These are phyloP conservation scores for Percopsis transmontana DNA, from an alignment of 2,113 vertebrate species.

Conservation along the genomic window DNA sequence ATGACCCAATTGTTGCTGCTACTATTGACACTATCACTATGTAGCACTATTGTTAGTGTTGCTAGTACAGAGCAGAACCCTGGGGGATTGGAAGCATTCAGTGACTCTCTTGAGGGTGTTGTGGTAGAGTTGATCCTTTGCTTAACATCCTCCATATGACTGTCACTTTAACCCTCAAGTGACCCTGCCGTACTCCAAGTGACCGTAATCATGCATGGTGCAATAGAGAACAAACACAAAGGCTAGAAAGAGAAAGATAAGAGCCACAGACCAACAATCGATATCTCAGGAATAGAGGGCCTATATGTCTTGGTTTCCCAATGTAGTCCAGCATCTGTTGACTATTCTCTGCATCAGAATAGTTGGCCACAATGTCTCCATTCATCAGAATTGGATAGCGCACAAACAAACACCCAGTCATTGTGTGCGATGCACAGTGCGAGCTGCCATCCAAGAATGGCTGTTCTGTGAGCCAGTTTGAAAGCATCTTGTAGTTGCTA, in stretches of 20 bases:
- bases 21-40: no score
- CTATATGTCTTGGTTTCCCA: no score
- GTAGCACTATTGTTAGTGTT: no score
- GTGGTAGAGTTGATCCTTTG: background rate
- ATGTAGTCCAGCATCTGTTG: no score
- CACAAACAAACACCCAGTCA: background rate
- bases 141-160: background rate
- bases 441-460: background rate
- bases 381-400: background rate
- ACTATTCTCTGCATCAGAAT: background rate
- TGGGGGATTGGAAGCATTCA: background rate
- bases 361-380: background rate
- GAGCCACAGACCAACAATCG: no score
- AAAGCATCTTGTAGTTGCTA: conserved; percentile 2
- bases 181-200: background rate
- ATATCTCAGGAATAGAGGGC: no score
- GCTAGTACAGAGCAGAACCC: background rate
- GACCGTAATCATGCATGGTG: background rate
- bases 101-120: background rate
- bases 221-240: background rate
- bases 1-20: no score
- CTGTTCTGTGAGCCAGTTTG: background rate
- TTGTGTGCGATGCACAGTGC: background rate
- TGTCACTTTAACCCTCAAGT: conserved; percentile 15
- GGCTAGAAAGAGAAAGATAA: background rate